phyloP scores from a whole-genome alignment of 2,113 vertebrate species.

The Myrmophylax atrothorax region DNA sequence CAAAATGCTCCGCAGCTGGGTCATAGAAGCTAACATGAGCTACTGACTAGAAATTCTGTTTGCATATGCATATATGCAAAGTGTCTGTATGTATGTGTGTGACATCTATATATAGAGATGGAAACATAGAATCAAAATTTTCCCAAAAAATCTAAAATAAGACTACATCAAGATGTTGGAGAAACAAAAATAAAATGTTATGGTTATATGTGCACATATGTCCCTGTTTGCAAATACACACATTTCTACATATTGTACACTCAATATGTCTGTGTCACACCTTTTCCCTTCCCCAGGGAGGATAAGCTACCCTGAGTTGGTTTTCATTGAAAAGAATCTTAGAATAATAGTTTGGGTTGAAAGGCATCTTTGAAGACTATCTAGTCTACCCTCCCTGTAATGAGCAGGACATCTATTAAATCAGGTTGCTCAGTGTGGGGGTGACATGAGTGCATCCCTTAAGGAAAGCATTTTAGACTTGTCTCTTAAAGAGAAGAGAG shows the following conservation, averaged over 20 bases:
- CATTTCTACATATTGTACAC: not conserved
- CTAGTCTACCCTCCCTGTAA: not conserved
- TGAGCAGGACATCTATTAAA: not conserved
- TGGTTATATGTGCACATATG: not conserved
- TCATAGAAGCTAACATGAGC: not conserved
- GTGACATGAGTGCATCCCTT: too few species aligned
- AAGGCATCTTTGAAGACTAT: not conserved
- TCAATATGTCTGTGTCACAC: not conserved
- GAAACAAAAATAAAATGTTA: not conserved
- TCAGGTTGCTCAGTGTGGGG: not conserved
- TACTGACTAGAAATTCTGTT: not conserved
- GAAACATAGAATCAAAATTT: not conserved
- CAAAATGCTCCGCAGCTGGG: not conserved
- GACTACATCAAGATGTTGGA: not conserved
- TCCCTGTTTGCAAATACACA: not conserved
- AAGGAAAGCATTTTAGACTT: too few species aligned
- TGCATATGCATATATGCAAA: fast-evolving
- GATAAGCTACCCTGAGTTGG: not conserved
- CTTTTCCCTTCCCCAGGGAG: not conserved
- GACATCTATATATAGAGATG: not conserved
- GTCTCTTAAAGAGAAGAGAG: too few species aligned
- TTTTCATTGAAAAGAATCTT: not conserved
- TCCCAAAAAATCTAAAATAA: not conserved
- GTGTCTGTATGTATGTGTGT: too few species aligned
- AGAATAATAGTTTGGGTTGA: not conserved